phyloP scores from a whole-genome alignment of 2,888 invertebrate genomes.

The Caenorhabditis sp. region DNA sequence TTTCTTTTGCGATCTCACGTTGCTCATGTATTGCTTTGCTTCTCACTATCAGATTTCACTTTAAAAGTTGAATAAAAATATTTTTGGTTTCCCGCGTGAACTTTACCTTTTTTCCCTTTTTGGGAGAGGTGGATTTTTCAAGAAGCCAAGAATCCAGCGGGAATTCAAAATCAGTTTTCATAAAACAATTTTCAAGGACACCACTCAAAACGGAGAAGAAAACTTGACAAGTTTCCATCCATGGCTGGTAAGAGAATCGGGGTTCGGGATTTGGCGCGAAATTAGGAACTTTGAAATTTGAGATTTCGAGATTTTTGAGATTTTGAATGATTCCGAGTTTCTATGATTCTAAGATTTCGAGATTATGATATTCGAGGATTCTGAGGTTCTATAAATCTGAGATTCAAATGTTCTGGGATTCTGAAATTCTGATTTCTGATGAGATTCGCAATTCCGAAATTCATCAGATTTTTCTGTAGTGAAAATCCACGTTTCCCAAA shows the following conservation, averaged over 20 bases:
- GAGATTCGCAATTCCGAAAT: no score
- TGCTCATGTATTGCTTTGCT: conserved; percentile 3
- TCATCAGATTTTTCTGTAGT: no score
- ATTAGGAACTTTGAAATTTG: neutral
- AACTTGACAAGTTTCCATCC: conserved; percentile 24
- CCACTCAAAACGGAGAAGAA: neutral
- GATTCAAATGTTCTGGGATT: no score
- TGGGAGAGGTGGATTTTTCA: no score
- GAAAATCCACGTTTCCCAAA: no score
- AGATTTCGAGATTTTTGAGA: neutral
- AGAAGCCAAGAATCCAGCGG: neutral
- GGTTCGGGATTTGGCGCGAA: neutral
- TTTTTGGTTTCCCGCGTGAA: neutral
- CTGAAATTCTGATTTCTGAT: no score
- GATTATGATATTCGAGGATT: neutral
- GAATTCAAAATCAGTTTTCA: neutral
- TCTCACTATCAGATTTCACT: neutral
- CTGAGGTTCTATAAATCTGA: neutral
- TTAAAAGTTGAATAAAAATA: neutral
- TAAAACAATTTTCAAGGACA: neutral
- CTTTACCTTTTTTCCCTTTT: no score
- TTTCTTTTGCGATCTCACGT: conserved; percentile 10
- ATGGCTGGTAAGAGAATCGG: conserved; percentile 41
- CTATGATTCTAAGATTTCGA: neutral
- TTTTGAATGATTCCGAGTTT: neutral